phyloP scores from a whole-genome alignment of 2,797 vertebrate genomes.

The Acipenser transmontanus region DNA sequence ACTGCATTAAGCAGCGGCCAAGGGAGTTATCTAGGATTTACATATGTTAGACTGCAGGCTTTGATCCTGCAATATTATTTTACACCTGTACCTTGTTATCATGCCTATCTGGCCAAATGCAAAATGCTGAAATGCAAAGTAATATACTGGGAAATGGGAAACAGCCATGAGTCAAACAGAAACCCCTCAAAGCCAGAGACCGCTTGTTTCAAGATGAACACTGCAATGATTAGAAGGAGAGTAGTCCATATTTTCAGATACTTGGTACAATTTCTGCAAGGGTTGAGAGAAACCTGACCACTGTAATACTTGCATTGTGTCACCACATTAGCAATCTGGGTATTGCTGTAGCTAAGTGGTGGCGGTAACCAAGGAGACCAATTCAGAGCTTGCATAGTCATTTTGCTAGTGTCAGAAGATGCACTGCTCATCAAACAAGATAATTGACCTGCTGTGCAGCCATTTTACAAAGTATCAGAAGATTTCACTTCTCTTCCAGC shows the following conservation, averaged over 20 bases:
- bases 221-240: not conserved
- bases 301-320: conserved; percentile 30
- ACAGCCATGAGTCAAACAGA: not conserved
- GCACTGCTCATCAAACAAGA: conserved; percentile 44
- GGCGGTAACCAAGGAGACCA: conserved; percentile 69
- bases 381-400: conserved; percentile 62
- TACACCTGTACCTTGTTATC: no score
- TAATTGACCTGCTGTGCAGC: conserved; percentile 38
- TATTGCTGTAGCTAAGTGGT: conserved; percentile 56
- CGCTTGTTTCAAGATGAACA: not conserved
- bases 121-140: not conserved
- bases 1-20: no score
- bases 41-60: no score
- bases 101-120: no score
- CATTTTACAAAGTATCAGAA: conserved; percentile 25
- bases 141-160: not conserved
- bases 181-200: not conserved
- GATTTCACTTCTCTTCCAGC: conserved; percentile 19
- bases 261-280: conserved; percentile 29
- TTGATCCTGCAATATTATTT: no score
- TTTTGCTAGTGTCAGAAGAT: conserved; percentile 39
- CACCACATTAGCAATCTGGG: conserved; percentile 57
- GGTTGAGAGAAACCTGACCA: conserved; percentile 26
- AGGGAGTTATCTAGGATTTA: no score
- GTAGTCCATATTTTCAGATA: conserved; percentile 17